Base-by-base conservation (phyloP, 2,113 vertebrate genomes). In the Pterocles orientalis region DNA sequence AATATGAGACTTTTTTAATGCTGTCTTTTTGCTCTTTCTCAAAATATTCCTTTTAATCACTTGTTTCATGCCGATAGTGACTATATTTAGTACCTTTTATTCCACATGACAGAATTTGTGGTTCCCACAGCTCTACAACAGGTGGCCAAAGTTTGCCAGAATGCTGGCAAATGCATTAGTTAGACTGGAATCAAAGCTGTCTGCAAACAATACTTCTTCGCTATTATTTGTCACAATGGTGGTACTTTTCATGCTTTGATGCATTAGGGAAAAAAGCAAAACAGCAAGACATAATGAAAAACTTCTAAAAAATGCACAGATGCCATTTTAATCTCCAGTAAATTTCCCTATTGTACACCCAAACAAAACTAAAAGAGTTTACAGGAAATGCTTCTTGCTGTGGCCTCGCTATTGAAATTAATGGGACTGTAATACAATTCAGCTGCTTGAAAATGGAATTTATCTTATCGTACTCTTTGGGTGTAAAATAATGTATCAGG, bases 71-170 rank as follows among this genome's bases (percentile, higher is more conserved):
- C 33, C 4, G 5, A 16, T 15, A 43, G 33, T 62, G 31, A 70
- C 80, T 93, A 54, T 81, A 89, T 82, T 61, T 54, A 86, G 10
- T 75, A 58, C 33, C 29, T 92, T 91, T 94, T 66, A 45, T 56
- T 86, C 41, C 56, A 48, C 28, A 69, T 31, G 48, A 62, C 14
- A 24, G 51, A 88, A 54, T 70, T 75, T 56, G n/a, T 79, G 31
- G 24, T 86, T 88, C 43, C 64, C 64, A 48, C 29, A 61, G 61
- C 43, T 80, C 61, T 88, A 73, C 47, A 90, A 66, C 84, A 94
- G 80, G 54, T 86, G 69, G 70, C 34, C 18, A 47, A 82, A 92
- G 26, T 97, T 93, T 95, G 73, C 80, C 68, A 83, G 95, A 95
- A 73, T 56, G 48, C 84, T 87, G 64, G 82, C 77, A 83, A 95